These are phyloP conservation scores for Cichladusa arquata DNA, from an alignment of 2,113 vertebrate species.

Conservation along the genomic window DNA sequence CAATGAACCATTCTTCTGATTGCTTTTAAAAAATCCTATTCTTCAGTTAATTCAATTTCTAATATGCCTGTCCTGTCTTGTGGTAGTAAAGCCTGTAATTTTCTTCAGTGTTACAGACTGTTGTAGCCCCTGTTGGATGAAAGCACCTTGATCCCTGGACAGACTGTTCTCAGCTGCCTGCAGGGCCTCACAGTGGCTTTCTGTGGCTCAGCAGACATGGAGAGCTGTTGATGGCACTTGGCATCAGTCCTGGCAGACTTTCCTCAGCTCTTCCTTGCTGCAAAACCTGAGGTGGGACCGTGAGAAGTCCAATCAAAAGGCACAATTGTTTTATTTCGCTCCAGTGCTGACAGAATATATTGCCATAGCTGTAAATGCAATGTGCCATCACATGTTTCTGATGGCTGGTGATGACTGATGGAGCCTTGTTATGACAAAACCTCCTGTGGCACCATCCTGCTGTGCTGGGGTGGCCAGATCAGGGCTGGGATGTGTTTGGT, in stretches of 20 bases:
- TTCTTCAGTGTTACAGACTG: background rate
- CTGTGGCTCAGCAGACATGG: background rate
- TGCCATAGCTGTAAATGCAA: fast-evolving
- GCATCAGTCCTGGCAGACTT: background rate
- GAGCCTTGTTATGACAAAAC: background rate
- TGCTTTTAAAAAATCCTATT: background rate
- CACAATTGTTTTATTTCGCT: background rate
- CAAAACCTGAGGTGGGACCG: background rate
- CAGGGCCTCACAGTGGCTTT: background rate
- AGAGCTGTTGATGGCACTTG: background rate
- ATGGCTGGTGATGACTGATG: background rate
- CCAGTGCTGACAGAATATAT: background rate
- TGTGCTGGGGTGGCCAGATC: background rate
- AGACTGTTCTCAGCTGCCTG: background rate
- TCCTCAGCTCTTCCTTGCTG: background rate
- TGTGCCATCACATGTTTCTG: background rate
- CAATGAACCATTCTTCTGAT: background rate
- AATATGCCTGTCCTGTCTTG: background rate
- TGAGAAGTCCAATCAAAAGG: background rate
- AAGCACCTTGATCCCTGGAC: background rate
- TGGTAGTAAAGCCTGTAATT: background rate
- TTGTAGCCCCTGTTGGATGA: background rate
- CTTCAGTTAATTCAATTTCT: background rate
- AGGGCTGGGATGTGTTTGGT: background rate
- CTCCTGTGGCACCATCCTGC: fast-evolving